Base-by-base conservation (phyloP, 2,888 invertebrate genomes). In the Alviniconcha strummeri region DNA sequence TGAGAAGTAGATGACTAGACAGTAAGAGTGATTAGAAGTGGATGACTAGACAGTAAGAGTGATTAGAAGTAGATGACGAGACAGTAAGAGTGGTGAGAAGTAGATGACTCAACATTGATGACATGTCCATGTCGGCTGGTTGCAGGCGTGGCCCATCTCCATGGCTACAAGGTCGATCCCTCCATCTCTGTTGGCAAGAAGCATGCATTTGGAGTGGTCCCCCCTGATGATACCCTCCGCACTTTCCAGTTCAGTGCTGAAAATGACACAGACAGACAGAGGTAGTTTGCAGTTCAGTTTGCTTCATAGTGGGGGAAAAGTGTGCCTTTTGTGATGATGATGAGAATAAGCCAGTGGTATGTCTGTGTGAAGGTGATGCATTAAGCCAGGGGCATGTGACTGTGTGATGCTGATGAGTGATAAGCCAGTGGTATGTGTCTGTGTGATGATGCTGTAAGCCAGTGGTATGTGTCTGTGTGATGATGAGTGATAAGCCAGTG, bases 161-260 rank as follows among this genome's bases (percentile, higher is more conserved):
- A 98, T 94, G 98, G 98, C 81, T 98, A 98, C 94, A 96, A 96
- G 92, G 97, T 98, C 88, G 97, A 98, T 94, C 96, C 96, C 75
- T 96, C 96, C 87, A 88, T 88, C 54, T 93, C 95, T 36, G 96
- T 97, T n/a, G 97, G 97, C 80, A 97, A 97, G 94, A 97, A 97
- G 93, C 97, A 96, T 93, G 97, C 97, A 36, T 98, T 98, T 93
- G 97, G 97, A 94, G 96, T 98, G 84, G 95, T 97, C 93, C 98
- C 98, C 81, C 96, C 97, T 1, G 97, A 98, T 91, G 95, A 96
- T 1, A 96, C 96, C 89, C 96, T 98, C 93, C 96, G 97, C 90
- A 97, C 97, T 93, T 98, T 97, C 93, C 97, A 97, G 93, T 98
- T 98, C 94, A 96, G 97, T 93, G 97, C 98, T 0, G 98, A 98